phyloP scores from a whole-genome alignment of 2,888 invertebrate species.

The Artemia sp. region DNA sequence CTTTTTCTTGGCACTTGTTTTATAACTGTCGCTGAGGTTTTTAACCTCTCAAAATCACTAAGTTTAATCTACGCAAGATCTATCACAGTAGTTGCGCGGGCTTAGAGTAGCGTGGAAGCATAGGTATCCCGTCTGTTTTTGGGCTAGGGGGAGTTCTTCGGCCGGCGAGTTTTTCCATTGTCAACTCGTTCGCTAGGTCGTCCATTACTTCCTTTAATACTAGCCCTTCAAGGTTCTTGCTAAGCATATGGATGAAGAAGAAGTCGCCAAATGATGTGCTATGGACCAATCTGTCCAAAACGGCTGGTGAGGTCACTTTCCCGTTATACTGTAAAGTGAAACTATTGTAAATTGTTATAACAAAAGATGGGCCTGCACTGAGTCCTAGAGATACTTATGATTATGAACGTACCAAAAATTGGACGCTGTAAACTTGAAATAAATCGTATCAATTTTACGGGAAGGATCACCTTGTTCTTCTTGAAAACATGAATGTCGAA shows the following conservation, averaged over 20 bases:
- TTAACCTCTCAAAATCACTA: no score
- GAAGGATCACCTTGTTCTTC: no score
- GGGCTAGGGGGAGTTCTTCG: not conserved
- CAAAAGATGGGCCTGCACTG: no score
- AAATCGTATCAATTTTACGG: no score
- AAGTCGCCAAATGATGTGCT: conserved; percentile 62
- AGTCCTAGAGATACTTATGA: no score
- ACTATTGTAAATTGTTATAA: not conserved
- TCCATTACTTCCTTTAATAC: conserved; percentile 28
- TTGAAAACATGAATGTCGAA: no score
- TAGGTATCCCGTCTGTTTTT: not conserved
- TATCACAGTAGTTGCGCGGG: no score
- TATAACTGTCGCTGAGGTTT: no score
- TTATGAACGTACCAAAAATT: no score
- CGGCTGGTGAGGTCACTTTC: conserved; percentile 46
- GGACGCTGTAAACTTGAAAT: no score
- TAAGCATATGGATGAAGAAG: conserved; percentile 58
- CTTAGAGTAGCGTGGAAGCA: conserved; percentile 14
- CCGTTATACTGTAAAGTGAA: not conserved
- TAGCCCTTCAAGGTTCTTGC: conserved; percentile 32
- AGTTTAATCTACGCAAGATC: no score
- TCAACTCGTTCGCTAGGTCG: conserved; percentile 26
- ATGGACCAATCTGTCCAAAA: conserved; percentile 54
- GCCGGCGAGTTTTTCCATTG: not conserved
- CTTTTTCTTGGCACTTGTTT: no score